Evolutionary conservation across 2,888 invertebrate species (phyloP).

Genomic region (Galeopsomyia nigrocyanea): DNA sequence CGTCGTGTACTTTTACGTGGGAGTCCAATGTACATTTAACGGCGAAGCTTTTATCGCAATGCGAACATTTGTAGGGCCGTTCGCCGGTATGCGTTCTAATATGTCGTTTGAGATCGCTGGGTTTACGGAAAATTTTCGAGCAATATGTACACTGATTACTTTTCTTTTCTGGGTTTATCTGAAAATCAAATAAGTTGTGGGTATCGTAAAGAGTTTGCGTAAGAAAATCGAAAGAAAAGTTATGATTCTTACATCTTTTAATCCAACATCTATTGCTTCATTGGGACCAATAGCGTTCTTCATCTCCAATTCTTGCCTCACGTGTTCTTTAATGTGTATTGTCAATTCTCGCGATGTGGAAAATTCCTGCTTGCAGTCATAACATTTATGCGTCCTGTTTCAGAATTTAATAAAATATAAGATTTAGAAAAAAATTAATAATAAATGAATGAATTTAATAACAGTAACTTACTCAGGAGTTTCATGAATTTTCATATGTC

Average conservation of each 20-base stretch:
- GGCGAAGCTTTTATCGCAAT: conserved; percentile 73
- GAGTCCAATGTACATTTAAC: conserved; percentile 77
- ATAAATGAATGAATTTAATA: conserved; percentile 4
- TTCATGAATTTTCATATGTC: conserved; percentile 71
- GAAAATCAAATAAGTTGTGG: conserved; percentile 23
- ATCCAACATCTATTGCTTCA: conserved; percentile 14
- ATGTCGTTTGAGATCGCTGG: conserved; percentile 77
- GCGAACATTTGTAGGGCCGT: conserved; percentile 74
- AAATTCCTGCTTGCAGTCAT: conserved; percentile 58
- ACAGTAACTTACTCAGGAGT: conserved; percentile 61
- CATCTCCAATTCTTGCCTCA: conserved; percentile 37
- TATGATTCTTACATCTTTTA: background rate
- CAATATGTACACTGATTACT: conserved; percentile 73
- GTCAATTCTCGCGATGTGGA: conserved; percentile 57
- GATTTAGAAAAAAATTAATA: conserved; percentile 18
- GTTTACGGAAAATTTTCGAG: conserved; percentile 77
- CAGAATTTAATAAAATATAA: conserved; percentile 1
- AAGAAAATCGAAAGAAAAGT: background rate
- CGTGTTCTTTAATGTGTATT: conserved; percentile 54
- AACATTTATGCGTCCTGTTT: conserved; percentile 57
- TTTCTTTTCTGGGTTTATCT: conserved; percentile 53
- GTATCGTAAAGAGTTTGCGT: background rate
- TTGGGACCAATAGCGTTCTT: conserved; percentile 26
- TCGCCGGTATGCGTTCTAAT: conserved; percentile 79
- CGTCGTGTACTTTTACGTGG: conserved; percentile 74